A percentile compares a stretch with the other conserved stretches of the same genome.
phyloP scores from a whole-genome alignment of 2,113 vertebrate genomes.

The Anolis sagrei region DNA sequence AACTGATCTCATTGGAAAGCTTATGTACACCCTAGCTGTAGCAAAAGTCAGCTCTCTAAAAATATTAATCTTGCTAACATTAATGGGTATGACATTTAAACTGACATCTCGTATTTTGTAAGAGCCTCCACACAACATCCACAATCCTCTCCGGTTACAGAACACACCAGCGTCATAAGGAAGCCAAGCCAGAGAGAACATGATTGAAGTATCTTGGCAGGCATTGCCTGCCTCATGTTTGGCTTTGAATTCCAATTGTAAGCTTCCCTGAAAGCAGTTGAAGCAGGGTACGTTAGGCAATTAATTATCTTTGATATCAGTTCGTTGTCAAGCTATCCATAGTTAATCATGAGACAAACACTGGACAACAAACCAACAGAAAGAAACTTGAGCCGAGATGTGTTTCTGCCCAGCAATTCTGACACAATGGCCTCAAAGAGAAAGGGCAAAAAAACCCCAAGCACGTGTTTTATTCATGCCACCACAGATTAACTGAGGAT shows the following conservation, averaged over 20 bases:
- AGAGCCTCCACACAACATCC: neutral
- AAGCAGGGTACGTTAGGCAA: neutral
- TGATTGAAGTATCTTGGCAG: constrained; percentile 35
- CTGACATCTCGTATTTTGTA: constrained; percentile 3
- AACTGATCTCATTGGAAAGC: neutral
- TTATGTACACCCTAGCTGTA: neutral
- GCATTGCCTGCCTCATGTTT: constrained; percentile 33
- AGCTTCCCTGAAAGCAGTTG: constrained; percentile 39
- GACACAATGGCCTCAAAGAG: constrained; percentile 62
- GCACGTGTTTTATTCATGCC: constrained; percentile 72
- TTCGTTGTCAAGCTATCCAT: constrained; percentile 56
- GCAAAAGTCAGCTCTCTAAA: neutral
- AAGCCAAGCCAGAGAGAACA: constrained; percentile 14
- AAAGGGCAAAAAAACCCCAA: constrained; percentile 57
- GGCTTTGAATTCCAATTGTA: constrained; percentile 43
- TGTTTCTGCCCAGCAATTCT: constrained; percentile 54
- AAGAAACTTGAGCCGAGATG: constrained; percentile 66
- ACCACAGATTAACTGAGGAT: constrained; percentile 59
- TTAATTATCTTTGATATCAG: constrained; percentile 62
- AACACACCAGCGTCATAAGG: neutral
- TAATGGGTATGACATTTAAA: neutral
- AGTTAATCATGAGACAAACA: constrained; percentile 64
- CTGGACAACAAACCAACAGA: constrained; percentile 64
- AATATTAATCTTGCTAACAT: neutral
- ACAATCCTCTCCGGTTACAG: constrained; percentile 1